Evolutionary conservation across 2,113 vertebrate genomes (phyloP), one percentile per base, ranked within the genome.

Genomic region (Colossoma macropomum): DNA sequence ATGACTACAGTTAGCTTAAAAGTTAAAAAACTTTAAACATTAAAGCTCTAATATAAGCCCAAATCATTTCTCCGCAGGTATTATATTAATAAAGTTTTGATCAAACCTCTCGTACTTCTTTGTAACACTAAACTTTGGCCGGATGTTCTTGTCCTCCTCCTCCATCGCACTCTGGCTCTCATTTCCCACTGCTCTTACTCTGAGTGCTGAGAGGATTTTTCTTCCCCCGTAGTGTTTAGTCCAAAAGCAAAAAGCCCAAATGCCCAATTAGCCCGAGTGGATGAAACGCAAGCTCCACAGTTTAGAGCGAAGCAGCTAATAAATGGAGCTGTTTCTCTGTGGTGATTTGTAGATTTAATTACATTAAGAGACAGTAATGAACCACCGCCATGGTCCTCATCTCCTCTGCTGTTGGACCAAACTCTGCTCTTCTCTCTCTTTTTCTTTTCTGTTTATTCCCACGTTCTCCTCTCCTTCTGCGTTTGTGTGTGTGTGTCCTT

Each of bases 301-400:
- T 87, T 85, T 56, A 62, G 85, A 76, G 23, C 34, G 21, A 38
- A 19, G 60, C 21, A 9, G 70, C 12, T 74, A 79, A 85, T 85
- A 75, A 84, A 79, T 84, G 69, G 30, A 65, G 52, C 66, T 27
- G 80, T 79, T 84, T 69, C 66, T 62, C 68, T 38, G 50, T 6
- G 3, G 60, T 85, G 73, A 80, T 87, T 79, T 59, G 28, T 78
- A 63, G 73, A 75, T 79, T 74, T 89, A 60, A 90, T 90, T 85
- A 17, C 85, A 75, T 87, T 82, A 85, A 34, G 32, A n/a, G 63
- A 75, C 11, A 30, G 56, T 32, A 62, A 73, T 71, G 23, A 80
- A 69, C 71, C 75, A 68, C 34, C 3, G 48, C 54, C 32, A 13
- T 32, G 34, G 41, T 45, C n/a, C 23, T 10, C 30, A 4, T 15